Base-by-base conservation (phyloP, 1,140 invertebrate species). In the Frieseomelitta varia region DNA sequence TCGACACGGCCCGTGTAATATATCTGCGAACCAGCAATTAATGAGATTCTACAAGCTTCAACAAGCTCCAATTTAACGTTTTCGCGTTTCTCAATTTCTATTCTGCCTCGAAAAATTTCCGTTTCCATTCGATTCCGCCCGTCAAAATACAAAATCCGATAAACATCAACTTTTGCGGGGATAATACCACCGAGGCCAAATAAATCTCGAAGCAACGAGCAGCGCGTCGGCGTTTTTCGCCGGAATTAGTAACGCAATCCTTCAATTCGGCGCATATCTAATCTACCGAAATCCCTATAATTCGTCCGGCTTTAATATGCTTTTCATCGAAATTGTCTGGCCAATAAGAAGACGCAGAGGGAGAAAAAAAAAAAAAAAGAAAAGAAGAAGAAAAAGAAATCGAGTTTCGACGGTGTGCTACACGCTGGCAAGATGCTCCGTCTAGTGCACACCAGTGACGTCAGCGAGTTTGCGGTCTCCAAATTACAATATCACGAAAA, bases 401-500 rank as follows among this genome's bases (percentile, higher is more conserved):
- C 39, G 30, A 56, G 79, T 21, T 78, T 67, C 56, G 84, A 79
- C 78, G 78, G 79, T 76, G 53, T 61, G 83, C 55, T 21, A 65
- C 39, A 39, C 83, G 87, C 87, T 79, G 68, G 84, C 85, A 90
- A 90, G 87, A 90, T 90, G 88, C 81, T 90, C 55, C 80, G 39
- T 56, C 55, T 14, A 17, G 79, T 86, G 80, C 83, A 86, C 88
- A 87, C 88, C 90, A 86, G 83, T 90, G 91, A 93, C 91, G 91
- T 92, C 89, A 90, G 84, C 79, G 91, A 79, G 83, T 91, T 91
- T 92, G 91, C 90, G 92, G 91, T 93, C 88, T 88, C 87, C 85
- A 92, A 92, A 93, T 93, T 93, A 92, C 91, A 92, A 93, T 93
- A 93, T 93, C 90, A 91, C 91, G 91, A 91, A 91, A 92, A 90